Evolutionary conservation across 2,888 invertebrate genomes (phyloP).

Genomic region (Apoda limacodes): DNA sequence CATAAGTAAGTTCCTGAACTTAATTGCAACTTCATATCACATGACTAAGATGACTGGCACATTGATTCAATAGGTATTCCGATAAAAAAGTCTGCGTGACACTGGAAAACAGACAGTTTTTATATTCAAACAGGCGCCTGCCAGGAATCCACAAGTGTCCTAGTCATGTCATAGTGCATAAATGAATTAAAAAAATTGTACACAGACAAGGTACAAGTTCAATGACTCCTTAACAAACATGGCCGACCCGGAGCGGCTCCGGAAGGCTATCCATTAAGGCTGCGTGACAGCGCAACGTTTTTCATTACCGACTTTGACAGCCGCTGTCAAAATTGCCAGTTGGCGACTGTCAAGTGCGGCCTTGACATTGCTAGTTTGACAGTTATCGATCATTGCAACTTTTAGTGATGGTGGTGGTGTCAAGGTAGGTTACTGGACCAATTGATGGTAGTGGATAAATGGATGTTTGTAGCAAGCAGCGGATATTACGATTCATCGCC

Average conservation of each 20-base stretch:
- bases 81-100: no score
- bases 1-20: no score
- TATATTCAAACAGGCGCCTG: no score
- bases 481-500: no score
- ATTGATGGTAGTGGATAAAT: no score
- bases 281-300: constrained; percentile 51
- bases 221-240: constrained; percentile 37
- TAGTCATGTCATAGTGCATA: no score
- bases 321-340: constrained; percentile 27
- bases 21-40: no score
- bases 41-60: no score
- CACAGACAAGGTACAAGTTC: constrained; percentile 26
- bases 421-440: constrained; percentile 1
- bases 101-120: no score
- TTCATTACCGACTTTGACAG: constrained; percentile 44
- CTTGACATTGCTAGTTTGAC: constrained; percentile 42
- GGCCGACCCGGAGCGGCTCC: constrained; percentile 26
- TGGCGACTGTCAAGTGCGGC: constrained; percentile 45
- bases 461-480: neutral
- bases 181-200: no score
- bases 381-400: constrained; percentile 37
- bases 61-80: no score
- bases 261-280: constrained; percentile 60
- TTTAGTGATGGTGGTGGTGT: constrained; percentile 1
- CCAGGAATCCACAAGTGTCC: no score